These are phyloP conservation scores for Rhagoletis pomonella DNA, from an alignment of 1,140 invertebrate genomes.

Conservation along the genomic window DNA sequence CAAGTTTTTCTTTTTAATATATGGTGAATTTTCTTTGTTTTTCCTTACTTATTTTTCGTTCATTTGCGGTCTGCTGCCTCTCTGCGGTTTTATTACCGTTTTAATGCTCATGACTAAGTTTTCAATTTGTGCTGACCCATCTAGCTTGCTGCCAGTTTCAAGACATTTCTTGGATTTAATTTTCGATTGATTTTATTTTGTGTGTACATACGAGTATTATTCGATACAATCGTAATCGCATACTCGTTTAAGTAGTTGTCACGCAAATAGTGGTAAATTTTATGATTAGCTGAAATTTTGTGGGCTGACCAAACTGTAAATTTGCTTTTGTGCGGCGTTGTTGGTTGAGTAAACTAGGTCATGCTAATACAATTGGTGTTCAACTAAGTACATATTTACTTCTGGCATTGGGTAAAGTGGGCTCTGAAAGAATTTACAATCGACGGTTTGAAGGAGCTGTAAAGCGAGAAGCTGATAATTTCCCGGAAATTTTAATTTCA, in stretches of 20 bases:
- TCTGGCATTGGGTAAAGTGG: too few species aligned
- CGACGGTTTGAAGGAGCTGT: too few species aligned
- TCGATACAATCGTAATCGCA: background rate
- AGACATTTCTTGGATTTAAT: background rate
- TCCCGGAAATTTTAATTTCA: too few species aligned
- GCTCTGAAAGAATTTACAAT: too few species aligned
- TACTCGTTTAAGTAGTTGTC: background rate
- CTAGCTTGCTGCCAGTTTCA: slow-evolving; percentile 16
- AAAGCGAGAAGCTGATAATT: too few species aligned
- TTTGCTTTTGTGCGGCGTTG: background rate
- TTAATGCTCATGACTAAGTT: slow-evolving; percentile 35
- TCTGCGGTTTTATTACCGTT: slow-evolving; percentile 31
- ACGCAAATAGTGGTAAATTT: background rate
- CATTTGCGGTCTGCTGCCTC: slow-evolving; percentile 25
- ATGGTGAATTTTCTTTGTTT: background rate
- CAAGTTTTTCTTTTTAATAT: slow-evolving; percentile 7
- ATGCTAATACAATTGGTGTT: background rate
- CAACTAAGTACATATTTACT: background rate
- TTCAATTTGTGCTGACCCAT: slow-evolving; percentile 13
- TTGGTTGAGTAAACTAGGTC: background rate
- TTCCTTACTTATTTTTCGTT: background rate
- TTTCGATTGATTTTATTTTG: background rate
- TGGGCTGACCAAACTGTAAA: background rate
- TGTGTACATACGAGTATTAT: background rate
- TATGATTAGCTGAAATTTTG: background rate